Conservation (phyloP, 64 coral and sea anemone species). For the Stylophora pistillata region DNA sequence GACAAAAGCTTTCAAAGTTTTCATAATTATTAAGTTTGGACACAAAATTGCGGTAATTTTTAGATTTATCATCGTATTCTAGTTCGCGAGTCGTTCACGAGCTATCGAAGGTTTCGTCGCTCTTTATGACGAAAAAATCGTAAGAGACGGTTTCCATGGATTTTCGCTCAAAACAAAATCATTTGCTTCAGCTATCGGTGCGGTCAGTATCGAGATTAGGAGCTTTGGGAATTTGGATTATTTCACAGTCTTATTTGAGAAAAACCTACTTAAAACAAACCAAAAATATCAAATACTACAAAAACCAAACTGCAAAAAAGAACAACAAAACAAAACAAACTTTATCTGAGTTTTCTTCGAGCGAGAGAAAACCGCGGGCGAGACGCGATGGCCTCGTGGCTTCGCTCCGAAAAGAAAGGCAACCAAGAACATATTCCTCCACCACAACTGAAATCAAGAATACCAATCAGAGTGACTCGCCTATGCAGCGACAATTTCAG, state of each 20-base stretch:
- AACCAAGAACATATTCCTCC: neutral
- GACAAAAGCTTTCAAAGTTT: too few species aligned
- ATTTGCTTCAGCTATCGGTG: constrained; percentile 34
- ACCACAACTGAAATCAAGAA: neutral
- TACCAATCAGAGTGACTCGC: neutral
- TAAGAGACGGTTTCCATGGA: constrained; percentile 12
- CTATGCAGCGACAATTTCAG: neutral
- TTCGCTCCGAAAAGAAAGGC: neutral
- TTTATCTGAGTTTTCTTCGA: neutral
- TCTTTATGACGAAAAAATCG: constrained; percentile 20
- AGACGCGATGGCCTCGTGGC: constrained; percentile 10
- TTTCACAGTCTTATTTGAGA: neutral
- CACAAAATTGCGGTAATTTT: too few species aligned
- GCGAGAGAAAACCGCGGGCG: too few species aligned
- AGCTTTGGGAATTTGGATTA: neutral
- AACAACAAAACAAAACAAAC: neutral
- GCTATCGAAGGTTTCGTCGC: neutral
- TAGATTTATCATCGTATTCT: neutral
- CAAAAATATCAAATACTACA: neutral
- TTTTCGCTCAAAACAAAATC: neutral
- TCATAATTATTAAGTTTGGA: too few species aligned
- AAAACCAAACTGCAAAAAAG: neutral
- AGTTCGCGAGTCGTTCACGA: constrained; percentile 9
- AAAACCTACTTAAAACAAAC: neutral
- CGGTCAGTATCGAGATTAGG: neutral